phyloP scores from a whole-genome alignment of 2,888 invertebrate genomes.

The Apamea sordens region DNA sequence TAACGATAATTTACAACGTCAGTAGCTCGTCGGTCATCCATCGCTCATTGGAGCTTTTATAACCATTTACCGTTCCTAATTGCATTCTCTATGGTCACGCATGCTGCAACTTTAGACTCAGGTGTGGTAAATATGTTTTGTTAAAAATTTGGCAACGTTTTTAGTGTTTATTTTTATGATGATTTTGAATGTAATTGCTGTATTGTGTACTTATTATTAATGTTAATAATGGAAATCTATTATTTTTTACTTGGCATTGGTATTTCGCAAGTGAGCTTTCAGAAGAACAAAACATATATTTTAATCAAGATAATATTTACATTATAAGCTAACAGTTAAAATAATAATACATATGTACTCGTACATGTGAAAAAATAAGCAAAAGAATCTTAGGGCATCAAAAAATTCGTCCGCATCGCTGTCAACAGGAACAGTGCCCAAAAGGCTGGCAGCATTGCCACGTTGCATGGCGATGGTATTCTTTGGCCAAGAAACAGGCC shows the following conservation, averaged over 20 bases:
- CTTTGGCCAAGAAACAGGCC: no score
- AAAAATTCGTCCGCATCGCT: no score
- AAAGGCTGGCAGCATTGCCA: no score
- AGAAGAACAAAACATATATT: not conserved
- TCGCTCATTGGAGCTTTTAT: slow-evolving; percentile 62
- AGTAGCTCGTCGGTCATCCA: slow-evolving; percentile 58
- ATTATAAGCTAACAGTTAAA: no score
- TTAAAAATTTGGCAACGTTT: not conserved
- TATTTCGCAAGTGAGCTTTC: not conserved
- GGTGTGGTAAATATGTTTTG: not conserved
- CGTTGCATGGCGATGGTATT: no score
- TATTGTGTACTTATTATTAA: not conserved
- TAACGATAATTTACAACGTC: slow-evolving; percentile 74
- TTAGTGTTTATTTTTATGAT: not conserved
- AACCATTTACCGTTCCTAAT: slow-evolving; percentile 69
- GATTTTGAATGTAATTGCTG: not conserved
- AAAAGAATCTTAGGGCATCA: no score
- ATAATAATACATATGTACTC: no score
- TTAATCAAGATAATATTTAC: no score
- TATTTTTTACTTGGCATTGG: not conserved
- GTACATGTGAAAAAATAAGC: no score
- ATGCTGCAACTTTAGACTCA: slow-evolving; percentile 23
- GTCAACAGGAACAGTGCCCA: no score
- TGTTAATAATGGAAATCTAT: not conserved
- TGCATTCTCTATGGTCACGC: slow-evolving; percentile 68